Conservation (phyloP, 92 coral and sea anemone genomes). For the Zoanthus gigantus region DNA sequence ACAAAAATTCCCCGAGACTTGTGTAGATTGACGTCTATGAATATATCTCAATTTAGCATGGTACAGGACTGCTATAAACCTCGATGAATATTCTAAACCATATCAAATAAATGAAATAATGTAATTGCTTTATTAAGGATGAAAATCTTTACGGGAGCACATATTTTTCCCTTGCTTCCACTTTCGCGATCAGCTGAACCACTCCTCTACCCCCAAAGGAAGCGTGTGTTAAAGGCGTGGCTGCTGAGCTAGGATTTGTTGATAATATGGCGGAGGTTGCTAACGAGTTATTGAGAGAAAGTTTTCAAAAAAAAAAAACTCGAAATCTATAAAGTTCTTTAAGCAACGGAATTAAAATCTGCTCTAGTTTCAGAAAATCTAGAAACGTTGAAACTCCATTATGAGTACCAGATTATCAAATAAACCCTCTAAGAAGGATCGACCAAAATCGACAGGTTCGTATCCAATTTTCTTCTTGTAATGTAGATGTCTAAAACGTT, state of each 20-base stretch:
- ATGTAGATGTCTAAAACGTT: no score
- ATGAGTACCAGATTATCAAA: slow-evolving; percentile 96
- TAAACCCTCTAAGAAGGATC: slow-evolving; percentile 93
- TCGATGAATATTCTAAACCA: no score
- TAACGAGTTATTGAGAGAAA: slow-evolving; percentile 23
- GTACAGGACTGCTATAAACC: no score
- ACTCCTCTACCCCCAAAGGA: not conserved
- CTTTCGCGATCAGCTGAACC: not conserved
- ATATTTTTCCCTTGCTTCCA: no score
- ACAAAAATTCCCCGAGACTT: no score
- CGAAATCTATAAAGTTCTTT: not conserved
- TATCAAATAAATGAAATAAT: no score
- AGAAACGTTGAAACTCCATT: not conserved
- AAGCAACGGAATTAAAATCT: not conserved
- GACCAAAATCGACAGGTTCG: slow-evolving; percentile 93
- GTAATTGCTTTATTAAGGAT: no score
- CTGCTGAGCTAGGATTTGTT: slow-evolving; percentile 62
- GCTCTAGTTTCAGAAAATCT: not conserved
- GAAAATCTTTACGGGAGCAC: no score
- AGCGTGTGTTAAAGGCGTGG: not conserved
- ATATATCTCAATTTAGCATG: no score
- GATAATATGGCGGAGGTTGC: slow-evolving; percentile 96
- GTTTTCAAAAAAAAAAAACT: slow-evolving; percentile 22
- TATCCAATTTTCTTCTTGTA: not conserved
- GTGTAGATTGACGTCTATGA: no score